Percentiles rank a stretch among this genome's conserved stretches.
Conservation (phyloP, 2,797 vertebrate species). For the Melopsittacus undulatus region DNA sequence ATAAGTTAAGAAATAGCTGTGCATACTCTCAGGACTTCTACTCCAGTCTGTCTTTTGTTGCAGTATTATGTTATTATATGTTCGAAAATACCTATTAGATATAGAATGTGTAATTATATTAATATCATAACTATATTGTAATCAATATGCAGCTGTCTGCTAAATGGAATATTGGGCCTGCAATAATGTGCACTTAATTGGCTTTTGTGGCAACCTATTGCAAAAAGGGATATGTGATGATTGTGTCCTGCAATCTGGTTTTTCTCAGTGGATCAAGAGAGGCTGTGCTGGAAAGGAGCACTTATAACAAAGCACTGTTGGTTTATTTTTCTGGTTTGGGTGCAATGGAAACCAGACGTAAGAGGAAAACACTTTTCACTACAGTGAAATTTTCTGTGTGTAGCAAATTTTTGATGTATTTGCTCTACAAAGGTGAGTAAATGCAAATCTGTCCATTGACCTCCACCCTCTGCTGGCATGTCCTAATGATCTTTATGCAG, state of each 20-base stretch:
- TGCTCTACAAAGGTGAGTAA: neutral
- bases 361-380: neutral
- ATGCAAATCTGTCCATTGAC: neutral
- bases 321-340: neutral
- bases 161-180: constrained; percentile 16
- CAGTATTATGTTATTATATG: neutral
- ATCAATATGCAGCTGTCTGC: constrained; percentile 1
- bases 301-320: neutral
- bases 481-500: neutral
- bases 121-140: constrained; percentile 27
- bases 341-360: neutral
- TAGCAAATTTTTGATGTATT: neutral
- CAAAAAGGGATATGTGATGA: neutral
- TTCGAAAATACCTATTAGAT: neutral
- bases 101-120: constrained; percentile 35
- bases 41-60: neutral
- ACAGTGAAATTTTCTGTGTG: neutral
- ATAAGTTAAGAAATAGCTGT: neutral
- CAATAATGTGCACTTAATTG: neutral
- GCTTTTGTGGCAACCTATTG: neutral
- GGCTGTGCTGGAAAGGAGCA: neutral
- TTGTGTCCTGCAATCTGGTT: neutral
- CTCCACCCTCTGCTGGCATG: neutral
- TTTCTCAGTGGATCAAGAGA: neutral
- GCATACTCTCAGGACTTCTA: neutral